Percentiles rank a stretch among this genome's conserved stretches.
Conservation (phyloP, 2,797 vertebrate species). For the Hypotaenidia philippensis region DNA sequence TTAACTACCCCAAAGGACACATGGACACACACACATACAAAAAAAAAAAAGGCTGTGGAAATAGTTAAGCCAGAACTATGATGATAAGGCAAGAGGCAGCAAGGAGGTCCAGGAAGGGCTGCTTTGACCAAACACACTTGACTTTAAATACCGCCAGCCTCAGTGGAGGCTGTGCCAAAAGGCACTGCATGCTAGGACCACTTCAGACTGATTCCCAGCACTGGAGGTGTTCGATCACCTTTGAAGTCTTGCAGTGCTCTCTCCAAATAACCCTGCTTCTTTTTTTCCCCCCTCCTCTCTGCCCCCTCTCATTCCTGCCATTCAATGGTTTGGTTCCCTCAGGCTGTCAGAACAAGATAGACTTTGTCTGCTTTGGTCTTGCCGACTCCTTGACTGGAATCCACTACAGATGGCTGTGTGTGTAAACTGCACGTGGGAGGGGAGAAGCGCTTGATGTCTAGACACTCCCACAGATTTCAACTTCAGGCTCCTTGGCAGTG, state of each 20-base stretch:
- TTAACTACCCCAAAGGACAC: neutral
- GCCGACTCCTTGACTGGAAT: conserved; percentile 43
- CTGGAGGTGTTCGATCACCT: neutral
- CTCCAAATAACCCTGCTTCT: neutral
- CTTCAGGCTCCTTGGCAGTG: conserved; percentile 39
- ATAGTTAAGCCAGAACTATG: neutral
- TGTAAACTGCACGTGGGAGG: conserved; percentile 61
- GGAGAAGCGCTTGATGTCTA: conserved; percentile 62
- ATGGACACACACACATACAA: no score
- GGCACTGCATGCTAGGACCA: neutral
- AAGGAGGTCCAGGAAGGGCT: neutral
- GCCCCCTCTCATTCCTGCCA: conserved; percentile 23
- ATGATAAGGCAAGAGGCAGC: neutral
- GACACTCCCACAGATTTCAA: conserved; percentile 51
- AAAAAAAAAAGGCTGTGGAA: neutral
- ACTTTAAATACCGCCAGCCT: neutral
- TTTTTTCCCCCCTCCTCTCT: neutral
- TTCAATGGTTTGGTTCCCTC: conserved; percentile 58
- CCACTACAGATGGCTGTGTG: conserved; percentile 42
- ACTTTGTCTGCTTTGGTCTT: conserved; percentile 52
- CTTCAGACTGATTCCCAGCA: neutral
- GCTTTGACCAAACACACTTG: neutral
- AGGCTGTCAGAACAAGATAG: conserved; percentile 60
- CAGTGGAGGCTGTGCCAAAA: neutral
- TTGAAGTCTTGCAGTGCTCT: neutral